Conservation (phyloP, 2,797 vertebrate species). For the Tragelaphus eurycerus region DNA sequence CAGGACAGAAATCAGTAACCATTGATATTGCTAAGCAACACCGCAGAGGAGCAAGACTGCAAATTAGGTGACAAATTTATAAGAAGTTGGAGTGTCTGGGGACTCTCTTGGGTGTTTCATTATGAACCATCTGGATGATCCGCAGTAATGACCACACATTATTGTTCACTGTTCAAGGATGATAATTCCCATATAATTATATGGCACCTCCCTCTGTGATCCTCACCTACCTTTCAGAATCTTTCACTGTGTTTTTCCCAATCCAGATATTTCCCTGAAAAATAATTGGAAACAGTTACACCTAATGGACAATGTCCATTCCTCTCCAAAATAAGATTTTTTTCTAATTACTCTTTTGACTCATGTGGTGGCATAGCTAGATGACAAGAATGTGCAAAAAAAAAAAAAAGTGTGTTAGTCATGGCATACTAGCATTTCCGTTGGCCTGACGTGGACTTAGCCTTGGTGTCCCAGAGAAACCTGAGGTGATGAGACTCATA, state of each 20-base stretch:
- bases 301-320: slow-evolving; percentile 9
- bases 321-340: neutral
- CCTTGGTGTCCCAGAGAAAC: neutral
- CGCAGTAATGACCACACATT: slow-evolving; percentile 64
- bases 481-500: neutral
- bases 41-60: slow-evolving; percentile 52
- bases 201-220: slow-evolving; percentile 19
- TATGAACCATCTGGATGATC: slow-evolving; percentile 71
- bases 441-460: neutral
- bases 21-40: slow-evolving; percentile 73
- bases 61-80: slow-evolving; percentile 73
- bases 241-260: slow-evolving; percentile 1
- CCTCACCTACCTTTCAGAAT: slow-evolving; percentile 33
- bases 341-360: neutral
- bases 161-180: slow-evolving; percentile 52
- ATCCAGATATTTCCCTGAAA: neutral
- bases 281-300: slow-evolving; percentile 9
- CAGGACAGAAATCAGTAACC: slow-evolving; percentile 61
- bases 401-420: neutral
- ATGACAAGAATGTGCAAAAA: neutral
- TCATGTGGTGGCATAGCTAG: neutral
- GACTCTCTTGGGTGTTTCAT: slow-evolving; percentile 60
- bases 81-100: slow-evolving; percentile 63
- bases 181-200: slow-evolving; percentile 60
- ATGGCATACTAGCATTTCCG: neutral